These are phyloP conservation scores for Enteromius treurensis DNA, from an alignment of 2,797 vertebrate species.

Conservation along the genomic window DNA sequence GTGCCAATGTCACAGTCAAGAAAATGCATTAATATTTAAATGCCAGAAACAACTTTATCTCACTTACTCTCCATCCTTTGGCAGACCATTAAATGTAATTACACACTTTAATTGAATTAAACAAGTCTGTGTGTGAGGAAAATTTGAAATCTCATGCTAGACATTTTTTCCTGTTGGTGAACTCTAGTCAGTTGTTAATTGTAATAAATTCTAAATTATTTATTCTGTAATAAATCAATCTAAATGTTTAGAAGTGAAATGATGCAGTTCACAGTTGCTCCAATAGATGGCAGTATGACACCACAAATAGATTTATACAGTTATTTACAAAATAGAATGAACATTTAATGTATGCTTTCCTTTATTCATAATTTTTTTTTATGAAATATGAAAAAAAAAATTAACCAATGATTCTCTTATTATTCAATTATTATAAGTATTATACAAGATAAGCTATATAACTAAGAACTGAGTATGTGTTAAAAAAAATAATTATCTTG, in stretches of 20 bases:
- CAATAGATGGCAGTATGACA: slow-evolving; percentile 79
- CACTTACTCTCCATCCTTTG: slow-evolving; percentile 8
- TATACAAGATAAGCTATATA: background rate
- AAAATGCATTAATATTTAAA: slow-evolving; percentile 8
- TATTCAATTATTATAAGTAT: too few species aligned
- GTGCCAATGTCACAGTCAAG: slow-evolving; percentile 26
- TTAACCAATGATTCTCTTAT: too few species aligned
- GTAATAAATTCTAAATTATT: too few species aligned
- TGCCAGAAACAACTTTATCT: slow-evolving; percentile 33
- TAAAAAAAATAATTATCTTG: too few species aligned
- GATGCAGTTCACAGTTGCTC: slow-evolving; percentile 54
- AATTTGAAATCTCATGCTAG: background rate
- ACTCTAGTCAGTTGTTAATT: background rate
- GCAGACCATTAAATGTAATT: background rate
- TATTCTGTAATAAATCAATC: background rate
- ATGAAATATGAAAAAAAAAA: too few species aligned
- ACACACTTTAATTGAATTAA: slow-evolving; percentile 21
- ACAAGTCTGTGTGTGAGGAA: background rate
- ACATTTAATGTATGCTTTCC: background rate
- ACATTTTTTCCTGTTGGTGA: background rate
- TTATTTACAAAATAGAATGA: background rate
- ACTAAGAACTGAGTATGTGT: background rate
- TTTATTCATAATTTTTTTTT: background rate
- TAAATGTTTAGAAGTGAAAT: background rate
- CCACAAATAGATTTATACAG: slow-evolving; percentile 60